Percentiles rank a stretch among this genome's conserved stretches.
These are phyloP conservation scores for Monodelphis domestica DNA, from an alignment of 2,797 vertebrate species.

Conservation along the genomic window DNA sequence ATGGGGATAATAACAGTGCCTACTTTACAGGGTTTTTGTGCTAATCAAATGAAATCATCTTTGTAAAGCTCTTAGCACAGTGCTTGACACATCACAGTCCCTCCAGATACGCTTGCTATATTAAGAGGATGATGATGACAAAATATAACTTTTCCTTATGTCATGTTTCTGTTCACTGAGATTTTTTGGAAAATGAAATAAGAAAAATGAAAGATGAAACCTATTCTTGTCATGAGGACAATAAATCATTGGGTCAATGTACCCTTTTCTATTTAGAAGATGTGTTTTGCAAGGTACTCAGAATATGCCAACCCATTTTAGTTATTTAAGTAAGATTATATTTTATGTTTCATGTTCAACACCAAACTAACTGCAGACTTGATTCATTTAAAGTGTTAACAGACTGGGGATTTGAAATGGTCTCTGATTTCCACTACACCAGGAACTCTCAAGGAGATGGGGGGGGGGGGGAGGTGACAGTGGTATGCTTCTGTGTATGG, in stretches of 20 bases:
- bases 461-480: accelerated
- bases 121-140: not conserved
- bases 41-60: not conserved
- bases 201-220: no score
- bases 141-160: not conserved
- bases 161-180: not conserved
- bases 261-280: not conserved
- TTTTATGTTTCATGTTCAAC: not conserved
- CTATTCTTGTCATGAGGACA: not conserved
- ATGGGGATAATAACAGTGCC: not conserved
- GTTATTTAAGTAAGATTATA: accelerated
- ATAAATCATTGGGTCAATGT: not conserved
- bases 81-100: not conserved
- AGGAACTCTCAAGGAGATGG: not conserved
- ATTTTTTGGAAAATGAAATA: accelerated
- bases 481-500: no score
- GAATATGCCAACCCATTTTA: no score
- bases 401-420: not conserved
- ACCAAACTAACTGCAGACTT: accelerated
- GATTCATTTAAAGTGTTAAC: no score
- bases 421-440: not conserved
- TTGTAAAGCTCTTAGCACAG: not conserved
- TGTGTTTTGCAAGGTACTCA: not conserved
- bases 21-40: not conserved
- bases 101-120: not conserved